Base-by-base conservation (phyloP, 2,113 vertebrate species). In the Corythornis cristatus region DNA sequence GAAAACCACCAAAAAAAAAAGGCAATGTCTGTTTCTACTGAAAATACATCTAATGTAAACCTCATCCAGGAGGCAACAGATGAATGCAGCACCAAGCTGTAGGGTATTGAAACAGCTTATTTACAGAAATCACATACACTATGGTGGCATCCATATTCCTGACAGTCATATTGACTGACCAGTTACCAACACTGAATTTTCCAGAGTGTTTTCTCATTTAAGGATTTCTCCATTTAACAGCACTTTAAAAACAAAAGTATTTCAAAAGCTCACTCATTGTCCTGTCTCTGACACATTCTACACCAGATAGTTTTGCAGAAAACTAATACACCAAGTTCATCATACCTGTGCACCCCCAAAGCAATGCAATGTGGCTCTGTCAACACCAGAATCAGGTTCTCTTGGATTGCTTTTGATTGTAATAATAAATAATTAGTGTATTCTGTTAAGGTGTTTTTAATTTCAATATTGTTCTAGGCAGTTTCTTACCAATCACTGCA, bases 301-400 rank as follows among this genome's bases (percentile, higher is more conserved):
- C 0, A 2, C 9, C 9, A 64, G 56, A 23, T 10, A 35, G 33
- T 23, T 53, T 64, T 76, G 18, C 17, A 48, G 15, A 45, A 51
- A 56, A 3, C 3, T 19, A 22, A 33, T 33, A 46, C 5, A 58
- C 4, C 0, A 6, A 46, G 18, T 54, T 91, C n/a, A 3, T 14
- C 3, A 0, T 26, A 42, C 5, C 35, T 61, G 42, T 73, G 25
- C 17, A 43, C 7, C 18, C 45, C 10, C 6, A 67, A 12, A 35
- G 11, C 50, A 61, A 46, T 29, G 18, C 29, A 57, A 64, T 31
- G 11, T 40, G 42, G 17, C 33, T 56, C 1, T 54, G 21, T 43
- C 12, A 35, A 53, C 11, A 51, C 7, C 21, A 72, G 29, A 78
- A 61, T 28, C 15, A 50, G 12, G 33, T n/a, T 71, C 7, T 50